phyloP scores from a whole-genome alignment of 2,888 invertebrate species.

The Escarpia spicata region DNA sequence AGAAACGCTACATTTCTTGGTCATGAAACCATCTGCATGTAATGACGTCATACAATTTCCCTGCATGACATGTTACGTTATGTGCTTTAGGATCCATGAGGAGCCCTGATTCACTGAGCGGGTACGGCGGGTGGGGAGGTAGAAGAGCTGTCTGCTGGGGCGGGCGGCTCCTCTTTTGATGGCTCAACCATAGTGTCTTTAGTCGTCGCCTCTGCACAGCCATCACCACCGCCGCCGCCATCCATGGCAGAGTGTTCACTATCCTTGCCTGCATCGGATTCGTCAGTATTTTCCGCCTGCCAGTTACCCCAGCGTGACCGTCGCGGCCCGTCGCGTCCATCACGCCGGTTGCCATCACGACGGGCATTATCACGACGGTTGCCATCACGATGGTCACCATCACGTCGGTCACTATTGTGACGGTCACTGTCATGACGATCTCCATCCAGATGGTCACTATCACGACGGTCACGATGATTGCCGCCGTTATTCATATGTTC shows the following conservation, averaged over 20 bases:
- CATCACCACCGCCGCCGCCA: background rate
- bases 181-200: background rate
- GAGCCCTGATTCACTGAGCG: background rate
- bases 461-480: background rate
- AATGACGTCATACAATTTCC: background rate
- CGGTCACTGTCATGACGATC: background rate
- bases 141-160: background rate
- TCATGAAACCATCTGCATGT: background rate
- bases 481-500: background rate
- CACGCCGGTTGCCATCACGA: background rate
- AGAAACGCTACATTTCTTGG: background rate
- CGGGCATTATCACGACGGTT: background rate
- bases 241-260: background rate
- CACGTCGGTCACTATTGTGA: background rate
- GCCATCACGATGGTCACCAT: background rate
- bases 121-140: background rate
- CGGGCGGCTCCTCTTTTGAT: background rate
- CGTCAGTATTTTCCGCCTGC: background rate
- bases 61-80: background rate
- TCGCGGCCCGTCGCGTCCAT: background rate
- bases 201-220: background rate
- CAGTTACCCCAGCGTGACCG: constrained; percentile 5
- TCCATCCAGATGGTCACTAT: background rate
- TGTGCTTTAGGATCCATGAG: background rate
- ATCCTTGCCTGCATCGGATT: background rate